These are phyloP conservation scores for Xanthorhoe designata DNA, from an alignment of 2,888 invertebrate genomes.

Conservation along the genomic window DNA sequence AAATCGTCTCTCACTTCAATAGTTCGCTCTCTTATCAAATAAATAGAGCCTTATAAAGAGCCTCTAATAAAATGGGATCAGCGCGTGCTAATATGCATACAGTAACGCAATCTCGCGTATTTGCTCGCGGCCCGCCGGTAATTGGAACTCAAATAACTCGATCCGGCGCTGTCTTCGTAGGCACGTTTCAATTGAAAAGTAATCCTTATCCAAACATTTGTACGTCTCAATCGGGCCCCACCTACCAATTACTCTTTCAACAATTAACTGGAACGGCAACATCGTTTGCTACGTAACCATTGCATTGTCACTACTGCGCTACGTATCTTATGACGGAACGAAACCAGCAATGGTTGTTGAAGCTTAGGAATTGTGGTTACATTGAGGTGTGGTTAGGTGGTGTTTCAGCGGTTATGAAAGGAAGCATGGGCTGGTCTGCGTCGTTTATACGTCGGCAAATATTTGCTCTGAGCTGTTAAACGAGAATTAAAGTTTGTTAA, in stretches of 20 bases:
- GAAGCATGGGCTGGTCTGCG: conserved; percentile 62
- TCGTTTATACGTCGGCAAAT: conserved; percentile 68
- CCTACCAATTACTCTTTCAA: conserved; percentile 48
- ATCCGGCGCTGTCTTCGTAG: conserved; percentile 76
- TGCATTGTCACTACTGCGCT: neutral
- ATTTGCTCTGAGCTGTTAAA: conserved; percentile 63
- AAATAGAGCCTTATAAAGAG: conserved; percentile 34
- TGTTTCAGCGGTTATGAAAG: conserved; percentile 69
- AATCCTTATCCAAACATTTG: conserved; percentile 82
- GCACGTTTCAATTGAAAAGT: conserved; percentile 84
- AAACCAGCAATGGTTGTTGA: conserved; percentile 45
- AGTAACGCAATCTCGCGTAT: conserved; percentile 72
- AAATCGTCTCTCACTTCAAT: no score
- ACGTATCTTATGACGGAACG: fast-evolving
- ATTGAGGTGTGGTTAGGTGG: conserved; percentile 42
- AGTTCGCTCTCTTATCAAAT: conserved; percentile 13
- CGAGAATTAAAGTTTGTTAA: conserved; percentile 64
- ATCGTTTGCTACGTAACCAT: conserved; percentile 20
- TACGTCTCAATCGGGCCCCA: conserved; percentile 74
- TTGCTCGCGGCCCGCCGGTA: conserved; percentile 74
- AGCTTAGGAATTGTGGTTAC: neutral
- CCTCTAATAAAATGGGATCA: conserved; percentile 42
- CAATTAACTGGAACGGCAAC: conserved; percentile 25
- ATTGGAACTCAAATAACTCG: conserved; percentile 82
- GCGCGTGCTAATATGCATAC: conserved; percentile 71